phyloP scores from a whole-genome alignment of 2,888 invertebrate species.

The Drosophila sordidula region DNA sequence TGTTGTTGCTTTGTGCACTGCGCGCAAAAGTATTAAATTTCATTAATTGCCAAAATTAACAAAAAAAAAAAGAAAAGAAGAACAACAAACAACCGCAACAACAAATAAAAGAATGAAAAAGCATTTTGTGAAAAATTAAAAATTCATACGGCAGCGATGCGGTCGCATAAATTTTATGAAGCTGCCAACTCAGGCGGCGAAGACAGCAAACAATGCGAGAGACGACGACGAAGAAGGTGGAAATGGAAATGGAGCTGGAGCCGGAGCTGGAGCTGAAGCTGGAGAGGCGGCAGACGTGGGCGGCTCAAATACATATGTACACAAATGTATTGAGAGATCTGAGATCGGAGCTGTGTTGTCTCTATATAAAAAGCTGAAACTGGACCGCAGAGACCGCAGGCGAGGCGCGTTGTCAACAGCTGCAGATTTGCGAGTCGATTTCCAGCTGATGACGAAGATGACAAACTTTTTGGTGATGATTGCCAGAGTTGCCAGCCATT shows the following conservation, averaged over 20 bases:
- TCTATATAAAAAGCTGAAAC: constrained; percentile 43
- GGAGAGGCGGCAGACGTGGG: constrained; percentile 31
- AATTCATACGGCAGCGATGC: constrained; percentile 78
- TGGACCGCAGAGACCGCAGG: constrained; percentile 65
- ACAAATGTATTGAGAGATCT: not conserved
- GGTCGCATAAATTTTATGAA: constrained; percentile 73
- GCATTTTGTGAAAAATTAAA: constrained; percentile 66
- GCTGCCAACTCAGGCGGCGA: constrained; percentile 49
- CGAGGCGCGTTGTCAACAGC: constrained; percentile 64
- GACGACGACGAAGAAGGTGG: not conserved
- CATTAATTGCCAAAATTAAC: constrained; percentile 80
- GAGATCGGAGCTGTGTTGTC: constrained; percentile 1
- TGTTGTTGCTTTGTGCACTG: constrained; percentile 26
- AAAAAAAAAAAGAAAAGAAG: constrained; percentile 26
- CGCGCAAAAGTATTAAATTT: constrained; percentile 82
- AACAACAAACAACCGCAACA: constrained; percentile 18
- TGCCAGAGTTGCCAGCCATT: constrained; percentile 59
- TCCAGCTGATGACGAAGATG: constrained; percentile 35
- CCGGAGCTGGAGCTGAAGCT: not conserved
- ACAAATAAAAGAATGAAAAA: constrained; percentile 28
- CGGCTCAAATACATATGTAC: constrained; percentile 7
- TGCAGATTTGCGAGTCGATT: constrained; percentile 31
- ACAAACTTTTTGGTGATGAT: constrained; percentile 38
- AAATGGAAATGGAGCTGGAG: constrained; percentile 29
- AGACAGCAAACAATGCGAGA: constrained; percentile 20